Conservation (phyloP, 1,140 invertebrate species). For the Hyles vespertilio region DNA sequence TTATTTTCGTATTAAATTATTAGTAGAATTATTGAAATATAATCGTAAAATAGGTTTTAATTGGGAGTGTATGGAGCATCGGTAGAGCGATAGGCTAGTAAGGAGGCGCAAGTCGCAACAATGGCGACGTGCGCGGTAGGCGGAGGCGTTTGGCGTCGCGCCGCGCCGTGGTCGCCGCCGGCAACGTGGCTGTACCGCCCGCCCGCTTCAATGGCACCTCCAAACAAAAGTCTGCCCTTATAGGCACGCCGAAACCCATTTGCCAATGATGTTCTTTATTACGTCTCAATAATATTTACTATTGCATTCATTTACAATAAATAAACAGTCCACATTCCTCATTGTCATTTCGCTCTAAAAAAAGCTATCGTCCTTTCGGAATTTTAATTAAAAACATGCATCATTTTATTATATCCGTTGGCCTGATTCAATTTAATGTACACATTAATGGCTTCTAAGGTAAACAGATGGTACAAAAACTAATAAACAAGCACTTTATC, state of each 20-base stretch:
- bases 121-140: conserved; percentile 58
- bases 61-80: conserved; percentile 21
- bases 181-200: conserved; percentile 30
- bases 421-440: not conserved
- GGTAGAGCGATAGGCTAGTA: too few species aligned
- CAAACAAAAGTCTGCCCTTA: conserved; percentile 25
- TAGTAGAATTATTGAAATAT: too few species aligned
- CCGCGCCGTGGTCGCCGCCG: conserved; percentile 47
- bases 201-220: conserved; percentile 42
- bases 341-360: too few species aligned
- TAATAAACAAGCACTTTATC: too few species aligned
- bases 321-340: too few species aligned
- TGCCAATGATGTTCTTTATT: not conserved
- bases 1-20: too few species aligned
- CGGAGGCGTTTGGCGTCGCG: conserved; percentile 35
- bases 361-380: too few species aligned
- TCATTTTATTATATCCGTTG: too few species aligned
- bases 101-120: conserved; percentile 30
- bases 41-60: conserved; percentile 32
- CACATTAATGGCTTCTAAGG: too few species aligned
- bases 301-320: too few species aligned
- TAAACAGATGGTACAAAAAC: too few species aligned
- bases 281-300: not conserved
- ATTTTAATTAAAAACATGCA: too few species aligned
- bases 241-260: not conserved